Base-by-base conservation (phyloP, 2,888 invertebrate species). In the Imbricaverruca yamaguchii region DNA sequence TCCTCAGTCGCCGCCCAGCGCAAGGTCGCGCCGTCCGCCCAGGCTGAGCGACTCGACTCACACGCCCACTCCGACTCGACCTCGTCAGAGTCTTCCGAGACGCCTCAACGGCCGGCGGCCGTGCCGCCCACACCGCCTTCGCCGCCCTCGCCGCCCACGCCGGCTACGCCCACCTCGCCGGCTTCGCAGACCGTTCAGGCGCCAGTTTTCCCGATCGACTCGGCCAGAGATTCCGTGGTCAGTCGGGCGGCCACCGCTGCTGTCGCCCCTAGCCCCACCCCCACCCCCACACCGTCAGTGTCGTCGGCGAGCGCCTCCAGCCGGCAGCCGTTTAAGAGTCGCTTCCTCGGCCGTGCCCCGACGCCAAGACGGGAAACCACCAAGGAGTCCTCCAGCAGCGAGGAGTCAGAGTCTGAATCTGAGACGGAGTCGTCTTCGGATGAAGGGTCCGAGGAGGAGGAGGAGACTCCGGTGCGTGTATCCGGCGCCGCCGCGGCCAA, bases 301-400 rank as follows among this genome's bases (percentile, higher is more conserved):
- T n/a, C 23, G 10, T 9, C 65, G 8, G 65, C 65, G 18, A 65
- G n/a, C 39, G 39, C 23, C 25, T 4, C 69, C 13, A 15, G 23
- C 13, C 69, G 92, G 85, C 92, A 93, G 87, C 92, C 93, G 81
- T 94, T 94, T 86, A 94, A 94, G 87, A 94, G 94, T 86, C 92
- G 95, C 86, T 94, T 95, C 88, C 90, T 95, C 87, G 91, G 90
- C 88, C 89, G 92, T 89, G 87, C 91, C 90, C 84, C 91, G 90
- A 91, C 92, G 83, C 91, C 92, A 82, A 90, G 90, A 85, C 88
- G 89, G 87, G 87, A 87, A 83, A 83, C 86, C 82, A 83, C 84
- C 81, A 85, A 84, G 83, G 84, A 83, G 83, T 84, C 85, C 81
- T 85, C 84, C 91, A 91, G 82, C 83, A 85, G 83, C 25, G 83